Conservation (phyloP, 2,888 invertebrate species). For the Perdita meconis region DNA sequence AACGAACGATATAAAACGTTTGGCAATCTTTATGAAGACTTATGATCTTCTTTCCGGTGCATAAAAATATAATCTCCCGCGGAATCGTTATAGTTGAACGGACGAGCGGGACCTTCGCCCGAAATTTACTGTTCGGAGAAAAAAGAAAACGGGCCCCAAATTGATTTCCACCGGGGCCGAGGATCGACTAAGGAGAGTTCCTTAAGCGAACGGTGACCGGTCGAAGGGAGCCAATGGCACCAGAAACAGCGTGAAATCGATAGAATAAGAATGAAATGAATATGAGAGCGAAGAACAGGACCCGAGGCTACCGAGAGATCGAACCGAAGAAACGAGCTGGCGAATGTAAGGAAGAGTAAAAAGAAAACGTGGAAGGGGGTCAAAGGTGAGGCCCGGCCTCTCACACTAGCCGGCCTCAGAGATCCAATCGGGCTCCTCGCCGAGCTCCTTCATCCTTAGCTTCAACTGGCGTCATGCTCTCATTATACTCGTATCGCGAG, state of each 20-base stretch:
- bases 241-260: conserved; percentile 59
- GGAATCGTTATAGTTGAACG: too few species aligned
- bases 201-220: conserved; percentile 13
- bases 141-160: conserved; percentile 9
- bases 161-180: conserved; percentile 40
- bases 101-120: background rate
- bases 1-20: conserved; percentile 18
- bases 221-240: conserved; percentile 15
- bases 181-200: conserved; percentile 21
- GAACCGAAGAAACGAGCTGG: conserved; percentile 56
- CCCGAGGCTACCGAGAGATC: conserved; percentile 58
- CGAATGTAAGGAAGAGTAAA: conserved; percentile 61
- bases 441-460: conserved; percentile 73
- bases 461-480: conserved; percentile 77
- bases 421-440: conserved; percentile 81
- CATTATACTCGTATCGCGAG: conserved; percentile 78
- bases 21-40: background rate
- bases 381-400: conserved; percentile 83
- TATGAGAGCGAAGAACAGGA: conserved; percentile 56
- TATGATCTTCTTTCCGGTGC: too few species aligned
- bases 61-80: too few species aligned
- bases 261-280: conserved; percentile 60
- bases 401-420: conserved; percentile 79
- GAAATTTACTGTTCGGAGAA: background rate
- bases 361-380: conserved; percentile 70